A percentile compares a stretch with the other conserved stretches of the same genome.
Evolutionary conservation across 64 coral and sea anemone species (phyloP).

Genomic region (Pocillopora verrucosa): DNA sequence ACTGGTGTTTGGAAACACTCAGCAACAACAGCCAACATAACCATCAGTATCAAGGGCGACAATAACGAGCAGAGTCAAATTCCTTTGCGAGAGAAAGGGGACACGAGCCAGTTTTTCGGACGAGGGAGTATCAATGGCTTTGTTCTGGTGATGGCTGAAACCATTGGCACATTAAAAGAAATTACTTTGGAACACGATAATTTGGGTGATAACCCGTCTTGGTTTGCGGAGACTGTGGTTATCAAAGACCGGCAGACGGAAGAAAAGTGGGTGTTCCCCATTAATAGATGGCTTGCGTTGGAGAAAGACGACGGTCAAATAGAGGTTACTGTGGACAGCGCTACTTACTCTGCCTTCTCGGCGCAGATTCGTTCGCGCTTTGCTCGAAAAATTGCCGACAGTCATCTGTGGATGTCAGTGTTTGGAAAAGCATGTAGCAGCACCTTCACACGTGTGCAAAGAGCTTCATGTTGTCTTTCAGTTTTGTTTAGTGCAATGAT

Average conservation of each 20-base stretch:
- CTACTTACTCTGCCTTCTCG: constrained; percentile 2
- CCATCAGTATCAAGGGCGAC: constrained; percentile 28
- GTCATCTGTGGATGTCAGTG: constrained; percentile 73
- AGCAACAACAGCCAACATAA: constrained; percentile 41
- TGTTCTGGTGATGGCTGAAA: constrained; percentile 15
- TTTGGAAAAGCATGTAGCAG: constrained; percentile 49
- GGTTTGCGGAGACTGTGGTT: constrained; percentile 46
- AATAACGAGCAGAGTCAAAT: constrained; percentile 4
- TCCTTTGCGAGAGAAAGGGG: constrained; percentile 19
- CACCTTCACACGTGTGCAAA: constrained; percentile 64
- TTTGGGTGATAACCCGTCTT: constrained; percentile 53
- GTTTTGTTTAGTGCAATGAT: constrained; percentile 65
- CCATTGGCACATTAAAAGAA: constrained; percentile 30
- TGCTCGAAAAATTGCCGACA: constrained; percentile 53
- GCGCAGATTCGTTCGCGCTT: constrained; percentile 18
- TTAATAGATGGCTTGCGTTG: constrained; percentile 68
- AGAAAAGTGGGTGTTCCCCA: constrained; percentile 29
- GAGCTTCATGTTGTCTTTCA: constrained; percentile 61
- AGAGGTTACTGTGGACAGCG: constrained; percentile 26
- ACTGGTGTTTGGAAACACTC: constrained; percentile 51
- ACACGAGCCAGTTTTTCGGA: constrained; percentile 9
- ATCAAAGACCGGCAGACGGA: constrained; percentile 43
- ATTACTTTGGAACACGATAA: constrained; percentile 67
- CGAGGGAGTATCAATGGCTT: constrained; percentile 60
- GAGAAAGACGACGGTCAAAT: constrained; percentile 62